phyloP scores from a whole-genome alignment of 2,797 vertebrate species.

The Spinus pinus region DNA sequence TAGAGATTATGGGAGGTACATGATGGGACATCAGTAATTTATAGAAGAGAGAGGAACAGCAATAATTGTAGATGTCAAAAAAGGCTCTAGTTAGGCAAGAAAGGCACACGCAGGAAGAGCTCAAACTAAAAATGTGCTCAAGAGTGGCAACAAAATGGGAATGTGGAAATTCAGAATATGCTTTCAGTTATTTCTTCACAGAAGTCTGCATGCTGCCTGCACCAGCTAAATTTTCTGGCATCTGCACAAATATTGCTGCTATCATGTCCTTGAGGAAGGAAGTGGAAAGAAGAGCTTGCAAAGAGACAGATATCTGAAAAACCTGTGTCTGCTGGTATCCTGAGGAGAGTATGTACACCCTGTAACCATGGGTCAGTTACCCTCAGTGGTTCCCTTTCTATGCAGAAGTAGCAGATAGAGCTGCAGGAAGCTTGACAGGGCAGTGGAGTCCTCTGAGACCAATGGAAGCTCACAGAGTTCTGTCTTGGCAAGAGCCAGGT shows the following conservation, averaged over 20 bases:
- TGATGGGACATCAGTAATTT: background rate
- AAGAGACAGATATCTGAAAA: background rate
- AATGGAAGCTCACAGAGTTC: background rate
- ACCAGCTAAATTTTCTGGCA: background rate
- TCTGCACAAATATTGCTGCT: background rate
- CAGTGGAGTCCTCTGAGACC: background rate
- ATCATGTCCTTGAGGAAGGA: background rate
- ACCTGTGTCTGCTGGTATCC: background rate
- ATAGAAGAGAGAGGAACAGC: background rate
- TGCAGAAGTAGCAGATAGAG: background rate
- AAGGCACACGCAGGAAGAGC: background rate
- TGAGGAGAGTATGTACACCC: fast-evolving
- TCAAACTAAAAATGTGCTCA: background rate
- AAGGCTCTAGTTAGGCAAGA: background rate
- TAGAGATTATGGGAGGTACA: background rate
- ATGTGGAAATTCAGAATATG: background rate
- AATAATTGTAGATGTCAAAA: background rate
- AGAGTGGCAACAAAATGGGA: background rate
- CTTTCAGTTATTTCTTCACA: background rate
- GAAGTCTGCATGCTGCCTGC: background rate
- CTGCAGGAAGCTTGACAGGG: background rate
- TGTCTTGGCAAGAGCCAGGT: background rate
- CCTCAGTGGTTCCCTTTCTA: background rate
- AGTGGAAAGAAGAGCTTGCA: background rate
- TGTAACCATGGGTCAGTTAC: background rate